A percentile compares a stretch with the other conserved stretches of the same genome.
These are phyloP conservation scores for Amiota communis DNA, from an alignment of 2,888 invertebrate genomes.

Conservation along the genomic window DNA sequence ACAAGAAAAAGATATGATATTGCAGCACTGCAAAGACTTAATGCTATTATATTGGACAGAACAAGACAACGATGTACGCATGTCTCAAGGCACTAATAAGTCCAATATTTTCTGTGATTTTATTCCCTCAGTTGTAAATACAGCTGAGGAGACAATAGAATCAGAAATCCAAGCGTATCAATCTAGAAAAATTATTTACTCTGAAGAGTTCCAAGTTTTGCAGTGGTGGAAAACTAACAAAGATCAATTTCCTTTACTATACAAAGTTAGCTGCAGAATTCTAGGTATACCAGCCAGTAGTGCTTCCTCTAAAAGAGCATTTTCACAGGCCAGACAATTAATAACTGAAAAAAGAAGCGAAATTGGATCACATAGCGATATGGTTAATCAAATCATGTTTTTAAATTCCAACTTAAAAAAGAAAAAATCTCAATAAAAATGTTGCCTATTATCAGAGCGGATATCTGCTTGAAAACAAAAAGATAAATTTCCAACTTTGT, in stretches of 20 bases:
- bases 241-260: constrained; percentile 22
- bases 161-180: constrained; percentile 15
- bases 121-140: background rate
- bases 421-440: background rate
- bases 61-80: background rate
- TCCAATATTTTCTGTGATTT: constrained; percentile 8
- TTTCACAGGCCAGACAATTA: constrained; percentile 13
- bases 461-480: too few species aligned
- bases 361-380: background rate
- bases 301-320: constrained; percentile 14
- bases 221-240: constrained; percentile 23
- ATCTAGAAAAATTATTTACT: constrained; percentile 2
- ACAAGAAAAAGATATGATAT: background rate
- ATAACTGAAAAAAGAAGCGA: constrained; percentile 24
- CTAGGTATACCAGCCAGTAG: constrained; percentile 28
- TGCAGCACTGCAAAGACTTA: constrained; percentile 2
- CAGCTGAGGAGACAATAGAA: background rate
- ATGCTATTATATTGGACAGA: constrained; percentile 4
- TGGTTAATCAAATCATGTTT: constrained; percentile 33
- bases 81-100: background rate
- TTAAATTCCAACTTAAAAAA: constrained; percentile 27
- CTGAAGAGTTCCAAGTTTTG: constrained; percentile 23
- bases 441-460: too few species aligned
- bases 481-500: too few species aligned
- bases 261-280: constrained; percentile 22